Percentiles rank a stretch among this genome's conserved stretches.
phyloP scores from a whole-genome alignment of 1,140 invertebrate species.

The Hycleus phaleratus region DNA sequence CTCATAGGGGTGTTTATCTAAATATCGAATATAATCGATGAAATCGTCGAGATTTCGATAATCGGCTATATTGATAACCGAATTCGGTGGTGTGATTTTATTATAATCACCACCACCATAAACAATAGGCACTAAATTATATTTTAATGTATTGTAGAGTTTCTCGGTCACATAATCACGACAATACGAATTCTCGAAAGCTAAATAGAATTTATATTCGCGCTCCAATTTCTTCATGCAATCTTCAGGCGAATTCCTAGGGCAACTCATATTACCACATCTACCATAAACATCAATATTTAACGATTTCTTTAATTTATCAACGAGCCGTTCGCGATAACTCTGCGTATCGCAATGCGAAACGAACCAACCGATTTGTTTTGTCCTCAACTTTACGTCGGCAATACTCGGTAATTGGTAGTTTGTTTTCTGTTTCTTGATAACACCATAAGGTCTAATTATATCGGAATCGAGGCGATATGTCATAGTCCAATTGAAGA shows the following conservation, averaged over 20 bases:
- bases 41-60: constrained; percentile 45
- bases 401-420: constrained; percentile 28
- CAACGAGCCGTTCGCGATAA: constrained; percentile 46
- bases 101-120: constrained; percentile 50
- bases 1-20: constrained; percentile 41
- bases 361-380: constrained; percentile 51
- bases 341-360: constrained; percentile 52
- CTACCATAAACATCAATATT: constrained; percentile 61
- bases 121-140: constrained; percentile 49
- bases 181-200: constrained; percentile 55
- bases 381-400: constrained; percentile 36
- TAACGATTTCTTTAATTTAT: constrained; percentile 48
- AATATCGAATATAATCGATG: constrained; percentile 44
- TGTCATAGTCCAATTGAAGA: constrained; percentile 23
- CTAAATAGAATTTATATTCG: constrained; percentile 57
- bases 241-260: constrained; percentile 28
- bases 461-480: constrained; percentile 54
- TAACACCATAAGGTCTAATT: constrained; percentile 50
- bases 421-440: constrained; percentile 33
- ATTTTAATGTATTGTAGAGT: constrained; percentile 42
- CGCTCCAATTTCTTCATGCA: constrained; percentile 43
- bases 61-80: constrained; percentile 53
- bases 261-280: constrained; percentile 43
- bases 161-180: constrained; percentile 54
- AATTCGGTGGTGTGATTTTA: constrained; percentile 46